A percentile compares a stretch with the other conserved stretches of the same genome.
These are phyloP conservation scores for Pteropus rufus DNA, from an alignment of 2,797 vertebrate species.

Conservation along the genomic window DNA sequence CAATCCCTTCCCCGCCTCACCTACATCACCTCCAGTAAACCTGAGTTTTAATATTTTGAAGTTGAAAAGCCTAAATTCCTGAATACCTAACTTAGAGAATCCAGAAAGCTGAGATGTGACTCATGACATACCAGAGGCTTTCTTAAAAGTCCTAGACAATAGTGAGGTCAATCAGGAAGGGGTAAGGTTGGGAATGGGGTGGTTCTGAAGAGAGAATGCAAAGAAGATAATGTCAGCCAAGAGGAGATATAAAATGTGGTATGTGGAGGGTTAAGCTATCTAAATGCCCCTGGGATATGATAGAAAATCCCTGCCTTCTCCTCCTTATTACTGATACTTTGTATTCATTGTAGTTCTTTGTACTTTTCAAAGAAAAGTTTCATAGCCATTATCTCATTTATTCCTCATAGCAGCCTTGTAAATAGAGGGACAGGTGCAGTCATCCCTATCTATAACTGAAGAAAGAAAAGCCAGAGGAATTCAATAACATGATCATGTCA, in stretches of 20 bases:
- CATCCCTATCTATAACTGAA: neutral
- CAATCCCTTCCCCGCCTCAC: neutral
- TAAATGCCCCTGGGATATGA: fast-evolving
- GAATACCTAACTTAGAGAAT: neutral
- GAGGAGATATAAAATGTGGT: neutral
- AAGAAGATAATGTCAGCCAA: neutral
- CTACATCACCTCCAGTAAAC: neutral
- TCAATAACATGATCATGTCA: fast-evolving
- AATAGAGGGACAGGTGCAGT: no score
- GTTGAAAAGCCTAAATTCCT: neutral
- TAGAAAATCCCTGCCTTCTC: neutral
- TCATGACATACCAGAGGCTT: neutral
- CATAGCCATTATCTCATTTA: neutral
- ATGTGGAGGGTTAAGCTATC: neutral
- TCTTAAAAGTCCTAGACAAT: neutral
- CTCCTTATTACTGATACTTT: neutral
- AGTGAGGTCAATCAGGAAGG: neutral
- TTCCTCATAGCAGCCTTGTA: neutral
- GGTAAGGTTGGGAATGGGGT: neutral
- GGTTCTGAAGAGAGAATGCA: neutral
- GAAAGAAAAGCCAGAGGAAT: neutral
- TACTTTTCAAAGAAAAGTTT: neutral
- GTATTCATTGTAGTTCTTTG: neutral
- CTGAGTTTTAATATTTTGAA: neutral
- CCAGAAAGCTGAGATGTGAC: neutral